Evolutionary conservation across 2,797 vertebrate species (phyloP), one percentile per base, ranked within the genome.

Genomic region (Loriculus beryllinus): DNA sequence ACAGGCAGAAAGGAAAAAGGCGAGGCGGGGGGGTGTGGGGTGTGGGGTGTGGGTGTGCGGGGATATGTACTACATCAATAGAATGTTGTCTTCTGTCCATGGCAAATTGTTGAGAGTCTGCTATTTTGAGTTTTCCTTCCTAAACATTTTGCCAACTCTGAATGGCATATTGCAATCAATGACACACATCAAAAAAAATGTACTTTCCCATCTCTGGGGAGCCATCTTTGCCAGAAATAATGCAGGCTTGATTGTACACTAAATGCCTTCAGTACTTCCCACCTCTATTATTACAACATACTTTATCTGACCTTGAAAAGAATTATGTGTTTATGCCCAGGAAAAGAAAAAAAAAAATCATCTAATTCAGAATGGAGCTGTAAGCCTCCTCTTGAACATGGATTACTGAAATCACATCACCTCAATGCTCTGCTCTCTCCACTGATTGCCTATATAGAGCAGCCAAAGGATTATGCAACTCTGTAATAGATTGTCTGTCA

Each of bases 401-500:
- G 91, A 91, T 95, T 94, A 93, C 70, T 95, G 90, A 96, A 88
- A 95, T 94, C 72, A 56, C 85, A 90, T 92, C 91, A 56, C 80
- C 78, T 84, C 83, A 76, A 35, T 69, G 28, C 82, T 93, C 93
- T 84, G 70, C n/a, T 93, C 59, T 56, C 84, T 95, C 94, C 63
- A 63, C 76, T 1, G 8, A 72, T 70, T 91, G 62, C 80, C 77
- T 91, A 21, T 79, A 42, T 40, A 84, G 86, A 91, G 67, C 92
- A 94, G 90, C 79, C 82, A 70, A 95, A 63, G 63, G 63, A 88
- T 94, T 94, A 92, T 84, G 90, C 88, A 95, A 74, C n/a, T 88
- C 33, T 94, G 35, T 78, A 60, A 83, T 75, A 90, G 63, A 52
- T 15, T 57, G 43, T 23, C 57, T 93, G 92, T 92, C 75, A 33